Conservation (phyloP, 2,113 vertebrate genomes). For the Theropithecus gelada region DNA sequence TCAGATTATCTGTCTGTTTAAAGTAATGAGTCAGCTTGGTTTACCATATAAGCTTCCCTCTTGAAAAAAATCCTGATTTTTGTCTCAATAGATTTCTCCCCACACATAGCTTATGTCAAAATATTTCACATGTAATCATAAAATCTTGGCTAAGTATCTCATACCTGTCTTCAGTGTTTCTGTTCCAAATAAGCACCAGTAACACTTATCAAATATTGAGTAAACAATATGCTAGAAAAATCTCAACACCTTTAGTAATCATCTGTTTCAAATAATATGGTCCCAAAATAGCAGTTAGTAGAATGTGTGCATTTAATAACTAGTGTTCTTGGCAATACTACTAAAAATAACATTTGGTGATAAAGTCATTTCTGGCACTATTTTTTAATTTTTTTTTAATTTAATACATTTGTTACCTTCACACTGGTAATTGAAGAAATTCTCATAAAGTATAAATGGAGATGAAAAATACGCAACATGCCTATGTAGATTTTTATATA, state of each 20-base stretch:
- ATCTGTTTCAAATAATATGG: constrained; percentile 63
- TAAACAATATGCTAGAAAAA: constrained; percentile 66
- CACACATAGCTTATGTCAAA: constrained; percentile 55
- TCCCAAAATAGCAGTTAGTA: constrained; percentile 51
- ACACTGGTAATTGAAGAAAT: not conserved
- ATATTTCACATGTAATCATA: constrained; percentile 57
- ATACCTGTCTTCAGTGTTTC: constrained; percentile 56
- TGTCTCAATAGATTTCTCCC: not conserved
- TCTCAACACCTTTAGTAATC: constrained; percentile 60
- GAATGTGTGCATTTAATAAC: constrained; percentile 39
- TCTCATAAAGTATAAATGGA: not conserved
- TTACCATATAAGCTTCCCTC: not conserved
- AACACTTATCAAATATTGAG: constrained; percentile 70
- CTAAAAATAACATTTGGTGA: constrained; percentile 59
- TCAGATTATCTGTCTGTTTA: not conserved
- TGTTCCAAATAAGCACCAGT: constrained; percentile 34
- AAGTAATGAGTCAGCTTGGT: not conserved
- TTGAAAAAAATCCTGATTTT: not conserved
- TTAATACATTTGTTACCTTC: constrained; percentile 3
- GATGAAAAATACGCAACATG: not conserved
- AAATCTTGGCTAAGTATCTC: constrained; percentile 32
- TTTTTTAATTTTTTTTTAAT: not conserved
- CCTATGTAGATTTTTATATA: not conserved
- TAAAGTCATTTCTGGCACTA: constrained; percentile 48
- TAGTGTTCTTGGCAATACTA: constrained; percentile 49